Evolutionary conservation across 2,888 invertebrate species (phyloP).

Genomic region (Byasa hedistus): DNA sequence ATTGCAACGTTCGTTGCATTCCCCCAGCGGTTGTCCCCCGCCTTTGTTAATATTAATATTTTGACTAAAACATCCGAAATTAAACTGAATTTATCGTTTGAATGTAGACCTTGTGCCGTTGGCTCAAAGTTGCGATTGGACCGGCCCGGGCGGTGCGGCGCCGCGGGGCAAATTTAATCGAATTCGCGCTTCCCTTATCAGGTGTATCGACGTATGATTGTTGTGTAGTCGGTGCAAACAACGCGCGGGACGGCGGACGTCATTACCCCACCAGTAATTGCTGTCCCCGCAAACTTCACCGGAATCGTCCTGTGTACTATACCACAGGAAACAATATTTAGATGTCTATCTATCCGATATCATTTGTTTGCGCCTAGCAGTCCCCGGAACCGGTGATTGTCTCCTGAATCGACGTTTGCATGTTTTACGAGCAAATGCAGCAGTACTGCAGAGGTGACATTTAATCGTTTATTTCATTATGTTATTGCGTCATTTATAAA

Average conservation of each 20-base stretch:
- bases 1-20: too few relatives aligned
- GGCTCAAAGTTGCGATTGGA: slow-evolving; percentile 5
- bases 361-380: not conserved
- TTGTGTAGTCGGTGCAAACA: slow-evolving; percentile 30
- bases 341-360: slow-evolving; percentile 33
- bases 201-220: slow-evolving; percentile 34
- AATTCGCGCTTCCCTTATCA: slow-evolving; percentile 38
- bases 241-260: slow-evolving; percentile 33
- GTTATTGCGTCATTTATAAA: not conserved
- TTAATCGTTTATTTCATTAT: slow-evolving; percentile 8
- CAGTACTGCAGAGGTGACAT: not conserved
- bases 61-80: slow-evolving; percentile 8
- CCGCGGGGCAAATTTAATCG: slow-evolving; percentile 32
- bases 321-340: slow-evolving; percentile 36
- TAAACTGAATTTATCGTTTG: not conserved
- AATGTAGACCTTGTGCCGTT: not conserved
- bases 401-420: slow-evolving; percentile 22
- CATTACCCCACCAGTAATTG: slow-evolving; percentile 55
- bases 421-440: slow-evolving; percentile 16
- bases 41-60: not conserved
- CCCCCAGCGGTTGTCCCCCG: not conserved
- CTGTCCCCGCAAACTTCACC: slow-evolving; percentile 50
- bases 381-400: slow-evolving; percentile 46
- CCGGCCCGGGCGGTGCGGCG: slow-evolving; percentile 2
- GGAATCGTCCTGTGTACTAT: slow-evolving; percentile 12